Evolutionary conservation across 2,113 vertebrate species (phyloP), one percentile per base, ranked within the genome.

Genomic region (Jaculus jaculus): DNA sequence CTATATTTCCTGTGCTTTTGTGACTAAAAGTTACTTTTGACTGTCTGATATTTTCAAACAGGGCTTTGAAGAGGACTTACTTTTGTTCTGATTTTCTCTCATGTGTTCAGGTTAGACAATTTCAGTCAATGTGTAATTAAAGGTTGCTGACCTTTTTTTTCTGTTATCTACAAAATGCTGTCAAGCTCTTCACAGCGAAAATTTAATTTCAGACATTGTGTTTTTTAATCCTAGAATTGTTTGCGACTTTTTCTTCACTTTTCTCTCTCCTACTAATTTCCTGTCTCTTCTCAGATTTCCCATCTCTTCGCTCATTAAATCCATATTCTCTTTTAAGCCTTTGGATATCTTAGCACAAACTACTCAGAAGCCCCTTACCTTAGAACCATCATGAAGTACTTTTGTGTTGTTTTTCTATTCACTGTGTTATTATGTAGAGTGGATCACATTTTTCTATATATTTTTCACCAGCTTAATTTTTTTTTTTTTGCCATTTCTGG

Each of bases 271-370:
- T 87, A 58, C 30, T 63, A 66, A 15, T 90, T 75, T 81, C 39
- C 24, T 82, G 65, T 86, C 7, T 92, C 32, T 84, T 69, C 26
- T 18, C 7, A 80, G 10, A 32, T 54, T 77, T 80, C 21, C 7
- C 18, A 72, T 47, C 8, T 75, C 4, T 78, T 69, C 54, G 37
- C 39, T 80, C 34, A 89, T 42, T 84, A 83, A 58, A 18, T 30
- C 2, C 24, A 34, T 30, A 61, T 87, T 84, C 92, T 92, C 66
- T 80, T 63, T 66, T 47, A 96, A 90, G 7, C 54, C 26, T 90
- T 95, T 34, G 18, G 61, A 63, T 65, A 60, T 42, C 5, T 61
- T 68, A 87, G 7, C 68, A 60, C 0, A 23, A 75, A 1, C 2
- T 79, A 74, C 26, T 74, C 51, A 90, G 24, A 77, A 58, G 5